A percentile compares a stretch with the other conserved stretches of the same genome.
phyloP scores from a whole-genome alignment of 2,888 invertebrate species.

The Drosophila paramelanica region DNA sequence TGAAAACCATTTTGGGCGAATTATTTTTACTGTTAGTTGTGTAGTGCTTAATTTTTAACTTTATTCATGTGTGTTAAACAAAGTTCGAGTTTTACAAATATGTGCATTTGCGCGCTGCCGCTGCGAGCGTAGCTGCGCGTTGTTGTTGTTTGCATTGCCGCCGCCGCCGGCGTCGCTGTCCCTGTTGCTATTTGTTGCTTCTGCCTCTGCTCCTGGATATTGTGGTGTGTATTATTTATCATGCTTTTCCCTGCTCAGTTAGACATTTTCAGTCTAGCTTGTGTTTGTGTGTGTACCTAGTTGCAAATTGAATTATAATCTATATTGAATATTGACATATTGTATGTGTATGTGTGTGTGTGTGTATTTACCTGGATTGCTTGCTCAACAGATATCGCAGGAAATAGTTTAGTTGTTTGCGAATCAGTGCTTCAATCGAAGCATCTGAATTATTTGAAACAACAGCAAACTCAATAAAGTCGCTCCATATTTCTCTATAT shows the following conservation, averaged over 20 bases:
- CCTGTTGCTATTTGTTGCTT: neutral
- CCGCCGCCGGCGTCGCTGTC: neutral
- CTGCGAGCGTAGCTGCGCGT: neutral
- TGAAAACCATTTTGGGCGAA: neutral
- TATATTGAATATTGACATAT: no score
- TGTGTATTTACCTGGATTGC: no score
- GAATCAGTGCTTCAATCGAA: neutral
- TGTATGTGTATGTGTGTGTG: no score
- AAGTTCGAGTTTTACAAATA: no score
- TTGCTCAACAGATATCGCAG: neutral
- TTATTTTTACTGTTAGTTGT: neutral
- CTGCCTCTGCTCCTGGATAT: neutral
- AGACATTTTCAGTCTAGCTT: neutral
- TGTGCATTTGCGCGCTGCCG: no score
- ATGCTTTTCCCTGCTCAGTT: no score
- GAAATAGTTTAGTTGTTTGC: neutral
- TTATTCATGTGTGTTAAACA: no score
- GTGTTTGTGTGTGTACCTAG: neutral
- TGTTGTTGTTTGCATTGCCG: neutral
- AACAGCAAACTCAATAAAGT: no score
- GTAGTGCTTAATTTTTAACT: no score
- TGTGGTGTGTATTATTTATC: constrained; percentile 1
- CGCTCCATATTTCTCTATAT: no score
- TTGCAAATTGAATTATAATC: no score
- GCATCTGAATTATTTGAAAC: neutral